Evolutionary conservation across 2,888 invertebrate genomes (phyloP), one percentile per base, ranked within the genome.

Genomic region (Seira ritae): DNA sequence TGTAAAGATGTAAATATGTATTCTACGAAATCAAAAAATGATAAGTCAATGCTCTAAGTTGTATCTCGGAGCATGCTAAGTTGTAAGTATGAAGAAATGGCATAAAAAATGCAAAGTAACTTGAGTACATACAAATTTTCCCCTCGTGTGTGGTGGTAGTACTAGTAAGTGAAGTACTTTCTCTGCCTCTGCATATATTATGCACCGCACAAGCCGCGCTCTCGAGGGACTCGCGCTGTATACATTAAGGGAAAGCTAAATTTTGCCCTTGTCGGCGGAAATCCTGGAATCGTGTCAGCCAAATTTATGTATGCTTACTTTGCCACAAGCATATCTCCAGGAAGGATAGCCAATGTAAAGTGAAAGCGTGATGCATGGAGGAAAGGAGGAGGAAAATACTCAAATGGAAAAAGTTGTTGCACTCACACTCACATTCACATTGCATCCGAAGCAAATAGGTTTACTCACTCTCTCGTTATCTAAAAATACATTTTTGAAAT

Each of bases 291-390:
- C 71, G 71, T 78, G 70, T 78, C 65, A 65, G 70, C 65, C 23
- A 70, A 78, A 78, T 70, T 78, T 78, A 78, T 71, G 78, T 78
- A 70, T 78, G 71, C 65, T 78, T 78, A 78, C 78, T 65, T 69
- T 70, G 78, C 77, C 69, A 62, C 37, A 69, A 75, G 76, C 62
- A 77, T 55, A 62, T 76, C 55, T 69, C 69, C 66, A 62, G 37
- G 62, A 60, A 0, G 69, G 23, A 22, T 66, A 72, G 17, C 24
- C 50, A 24, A 60, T 20, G 22, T 69, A 42, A 12, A 42, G 42
- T 42, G 12, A 42, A 42, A 12, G 42, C 6, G 12, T 42, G 42
- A 42, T 4, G 42, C 42, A 12, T 8, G 42, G 4, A 4, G 42
- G 42, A 8, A 42, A 4, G 12, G 12, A 42, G 4, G 42, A 12